Evolutionary conservation across 2,797 vertebrate species (phyloP).

Genomic region (Protosalanx chinensis): DNA sequence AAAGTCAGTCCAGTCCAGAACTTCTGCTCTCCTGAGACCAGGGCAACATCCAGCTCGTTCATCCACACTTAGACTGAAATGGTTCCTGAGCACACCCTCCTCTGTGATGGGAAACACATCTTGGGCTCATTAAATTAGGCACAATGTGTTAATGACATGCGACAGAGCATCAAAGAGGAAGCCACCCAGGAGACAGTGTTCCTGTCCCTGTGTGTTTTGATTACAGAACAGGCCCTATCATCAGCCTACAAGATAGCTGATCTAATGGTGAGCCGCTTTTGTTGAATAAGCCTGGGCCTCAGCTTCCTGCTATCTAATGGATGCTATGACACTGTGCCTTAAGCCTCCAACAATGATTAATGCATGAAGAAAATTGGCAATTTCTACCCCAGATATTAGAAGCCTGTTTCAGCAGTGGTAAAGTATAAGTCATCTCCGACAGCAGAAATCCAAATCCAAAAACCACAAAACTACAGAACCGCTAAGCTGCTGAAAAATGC

Average conservation of each 20-base stretch:
- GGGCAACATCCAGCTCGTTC: background rate
- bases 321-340: slow-evolving; percentile 22
- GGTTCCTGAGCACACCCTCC: background rate
- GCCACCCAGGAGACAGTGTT: background rate
- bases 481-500: background rate
- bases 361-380: slow-evolving; percentile 15
- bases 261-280: background rate
- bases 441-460: background rate
- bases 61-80: background rate
- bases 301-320: slow-evolving; percentile 18
- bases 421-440: background rate
- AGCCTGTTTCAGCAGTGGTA: background rate
- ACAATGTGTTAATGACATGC: slow-evolving; percentile 16
- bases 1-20: slow-evolving; percentile 8
- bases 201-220: slow-evolving; percentile 7
- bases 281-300: slow-evolving; percentile 14
- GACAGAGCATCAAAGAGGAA: slow-evolving; percentile 17
- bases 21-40: background rate
- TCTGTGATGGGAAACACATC: background rate
- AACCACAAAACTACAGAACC: background rate
- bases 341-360: slow-evolving; percentile 22
- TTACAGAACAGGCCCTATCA: background rate
- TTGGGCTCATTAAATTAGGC: slow-evolving; percentile 15
- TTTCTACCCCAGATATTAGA: slow-evolving; percentile 17
- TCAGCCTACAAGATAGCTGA: background rate